Conservation (phyloP, 2,888 invertebrate genomes). For the Phania funesta region DNA sequence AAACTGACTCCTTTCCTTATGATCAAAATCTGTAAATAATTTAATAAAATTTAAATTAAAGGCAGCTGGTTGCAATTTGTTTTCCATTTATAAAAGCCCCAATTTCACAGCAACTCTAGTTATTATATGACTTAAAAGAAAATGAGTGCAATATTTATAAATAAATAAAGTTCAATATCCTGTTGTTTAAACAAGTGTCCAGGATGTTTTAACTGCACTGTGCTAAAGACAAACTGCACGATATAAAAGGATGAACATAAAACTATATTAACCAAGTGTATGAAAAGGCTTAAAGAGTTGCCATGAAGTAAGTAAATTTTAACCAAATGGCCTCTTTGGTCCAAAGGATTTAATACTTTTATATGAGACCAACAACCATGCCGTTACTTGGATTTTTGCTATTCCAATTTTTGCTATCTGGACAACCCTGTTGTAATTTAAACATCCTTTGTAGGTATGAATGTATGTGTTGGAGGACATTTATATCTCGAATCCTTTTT, state of each 20-base stretch:
- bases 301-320: neutral
- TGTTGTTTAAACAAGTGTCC: slow-evolving; percentile 64
- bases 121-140: neutral
- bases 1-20: too few species aligned
- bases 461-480: neutral
- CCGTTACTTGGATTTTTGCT: neutral
- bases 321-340: too few species aligned
- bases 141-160: slow-evolving; percentile 14
- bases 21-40: too few species aligned
- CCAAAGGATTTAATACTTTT: too few species aligned
- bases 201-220: slow-evolving; percentile 59
- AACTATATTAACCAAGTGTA: slow-evolving; percentile 16
- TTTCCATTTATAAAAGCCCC: neutral
- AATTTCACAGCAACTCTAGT: slow-evolving; percentile 24
- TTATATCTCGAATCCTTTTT: slow-evolving; percentile 49
- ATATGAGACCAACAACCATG: too few species aligned
- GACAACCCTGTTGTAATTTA: slow-evolving; percentile 1
- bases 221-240: slow-evolving; percentile 41
- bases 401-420: neutral
- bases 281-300: slow-evolving; percentile 22
- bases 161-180: slow-evolving; percentile 67
- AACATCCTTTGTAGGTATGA: neutral
- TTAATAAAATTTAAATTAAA: too few species aligned
- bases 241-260: slow-evolving; percentile 22
- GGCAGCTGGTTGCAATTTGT: too few species aligned